phyloP scores from a whole-genome alignment of 2,113 vertebrate species.

The Cryptoleucopteryx plumbea region DNA sequence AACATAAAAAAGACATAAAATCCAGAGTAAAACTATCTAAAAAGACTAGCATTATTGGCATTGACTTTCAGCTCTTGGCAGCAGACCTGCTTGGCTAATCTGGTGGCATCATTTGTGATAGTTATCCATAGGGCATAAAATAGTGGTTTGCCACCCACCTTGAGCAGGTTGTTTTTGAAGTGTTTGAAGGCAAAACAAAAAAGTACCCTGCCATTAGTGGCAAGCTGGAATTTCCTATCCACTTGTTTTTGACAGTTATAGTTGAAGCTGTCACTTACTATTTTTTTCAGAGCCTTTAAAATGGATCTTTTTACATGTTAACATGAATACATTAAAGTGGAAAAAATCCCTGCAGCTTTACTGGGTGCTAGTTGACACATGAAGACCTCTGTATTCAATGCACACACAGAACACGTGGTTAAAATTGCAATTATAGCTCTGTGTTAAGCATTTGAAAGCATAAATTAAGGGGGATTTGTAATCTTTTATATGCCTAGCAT shows the following conservation, averaged over 20 bases:
- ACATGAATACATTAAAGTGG: conserved; percentile 38
- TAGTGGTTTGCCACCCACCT: conserved; percentile 62
- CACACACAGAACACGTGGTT: conserved; percentile 26
- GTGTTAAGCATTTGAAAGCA: conserved; percentile 34
- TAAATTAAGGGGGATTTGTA: conserved; percentile 40
- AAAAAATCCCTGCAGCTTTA: conserved; percentile 50
- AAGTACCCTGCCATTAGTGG: conserved; percentile 65
- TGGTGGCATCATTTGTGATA: conserved; percentile 18
- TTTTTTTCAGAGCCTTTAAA: conserved; percentile 47
- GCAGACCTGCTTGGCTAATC: conserved; percentile 16
- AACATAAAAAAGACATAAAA: background rate
- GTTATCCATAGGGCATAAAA: conserved; percentile 27
- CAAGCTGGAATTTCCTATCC: conserved; percentile 67
- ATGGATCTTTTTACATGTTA: conserved; percentile 62
- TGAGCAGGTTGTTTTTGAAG: conserved; percentile 59
- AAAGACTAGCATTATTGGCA: background rate
- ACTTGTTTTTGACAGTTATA: conserved; percentile 63
- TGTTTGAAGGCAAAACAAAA: conserved; percentile 67
- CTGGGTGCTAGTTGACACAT: conserved; percentile 43
- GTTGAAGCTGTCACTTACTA: conserved; percentile 55
- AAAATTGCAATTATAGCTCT: conserved; percentile 57
- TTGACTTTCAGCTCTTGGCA: background rate
- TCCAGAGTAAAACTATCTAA: background rate
- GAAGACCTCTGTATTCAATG: conserved; percentile 34
- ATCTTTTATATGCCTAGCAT: conserved; percentile 25